Base-by-base conservation (phyloP, 2,113 vertebrate genomes). In the Solenodon paradoxus region DNA sequence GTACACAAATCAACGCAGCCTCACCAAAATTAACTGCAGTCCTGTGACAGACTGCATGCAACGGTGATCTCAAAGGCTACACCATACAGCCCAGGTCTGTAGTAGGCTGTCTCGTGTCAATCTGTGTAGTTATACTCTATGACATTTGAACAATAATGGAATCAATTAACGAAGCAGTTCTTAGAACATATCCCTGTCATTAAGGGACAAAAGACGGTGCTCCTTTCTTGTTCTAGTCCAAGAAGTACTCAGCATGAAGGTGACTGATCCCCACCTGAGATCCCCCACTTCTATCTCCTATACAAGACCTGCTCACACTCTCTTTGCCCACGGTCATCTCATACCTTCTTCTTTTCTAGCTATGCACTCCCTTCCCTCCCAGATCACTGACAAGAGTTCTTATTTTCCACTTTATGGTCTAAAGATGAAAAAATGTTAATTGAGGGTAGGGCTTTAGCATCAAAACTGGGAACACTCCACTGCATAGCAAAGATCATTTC, bases 361-460 rank as follows among this genome's bases (percentile, higher is more conserved):
- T 74, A 24, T 0, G 15, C 49, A 47, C 20, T 9, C 32, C 32
- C n/a, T 35, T 5, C 26, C 30, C 51, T 40, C 26, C 42, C 51
- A 11, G 3, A 68, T 91, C 68, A 59, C 64, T 51, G 89, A 86
- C 45, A 42, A 84, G 35, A 81, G 38, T 66, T 75, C 66, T 79
- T 74, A 75, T 72, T 89, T 90, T 32, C 75, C 15, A 83, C 83
- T 82, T 96, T 59, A 81, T 35, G 59, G 69, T 61, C 75, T 94
- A 85, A 72, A 71, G 83, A 77, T 61, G 32, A 84, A 90, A 92
- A 87, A 93, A 84, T 77, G 88, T 79, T 96, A 95, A 97, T 89
- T 84, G 89, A 95, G 83, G 77, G 84, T 75, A 95, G 81, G 83
- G 63, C 66, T 83, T 69, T 28, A 26, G 35, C 77, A 92, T 93